phyloP scores from a whole-genome alignment of 1,140 invertebrate genomes.

The Platorchestia sp. region DNA sequence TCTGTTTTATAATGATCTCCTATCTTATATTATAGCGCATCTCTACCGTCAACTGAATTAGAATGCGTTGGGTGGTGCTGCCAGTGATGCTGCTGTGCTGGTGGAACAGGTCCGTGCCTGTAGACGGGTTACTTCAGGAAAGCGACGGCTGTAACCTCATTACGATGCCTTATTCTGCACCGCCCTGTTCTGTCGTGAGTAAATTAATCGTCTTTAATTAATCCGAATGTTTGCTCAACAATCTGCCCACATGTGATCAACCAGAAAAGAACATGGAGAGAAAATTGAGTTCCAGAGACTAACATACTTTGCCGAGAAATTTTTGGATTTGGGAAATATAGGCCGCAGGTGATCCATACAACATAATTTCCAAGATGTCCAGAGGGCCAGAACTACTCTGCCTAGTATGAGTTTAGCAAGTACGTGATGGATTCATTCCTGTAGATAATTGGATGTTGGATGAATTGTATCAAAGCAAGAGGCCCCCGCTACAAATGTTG shows the following conservation, averaged over 20 bases:
- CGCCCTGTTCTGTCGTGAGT: not conserved
- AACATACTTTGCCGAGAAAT: not conserved
- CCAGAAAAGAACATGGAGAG: not conserved
- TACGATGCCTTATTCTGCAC: not conserved
- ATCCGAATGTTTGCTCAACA: not conserved
- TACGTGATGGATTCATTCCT: not conserved
- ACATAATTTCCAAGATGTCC: no score
- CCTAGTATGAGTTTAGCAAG: no score
- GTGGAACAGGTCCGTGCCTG: constrained; percentile 10
- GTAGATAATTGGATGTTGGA: not conserved
- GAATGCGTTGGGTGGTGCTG: constrained; percentile 10
- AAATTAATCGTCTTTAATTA: not conserved
- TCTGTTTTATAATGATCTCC: no score
- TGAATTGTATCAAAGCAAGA: not conserved
- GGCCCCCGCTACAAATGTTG: not conserved
- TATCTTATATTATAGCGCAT: no score
- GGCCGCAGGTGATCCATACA: not conserved
- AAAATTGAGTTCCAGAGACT: no score
- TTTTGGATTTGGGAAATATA: not conserved
- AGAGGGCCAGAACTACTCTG: no score
- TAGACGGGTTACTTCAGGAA: not conserved
- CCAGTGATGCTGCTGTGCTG: constrained; percentile 43
- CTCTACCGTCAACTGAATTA: not conserved
- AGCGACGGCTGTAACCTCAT: not conserved
- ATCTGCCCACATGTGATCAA: not conserved